Conservation (phyloP, 2,888 invertebrate species). For the Caenorhabditis sinica region DNA sequence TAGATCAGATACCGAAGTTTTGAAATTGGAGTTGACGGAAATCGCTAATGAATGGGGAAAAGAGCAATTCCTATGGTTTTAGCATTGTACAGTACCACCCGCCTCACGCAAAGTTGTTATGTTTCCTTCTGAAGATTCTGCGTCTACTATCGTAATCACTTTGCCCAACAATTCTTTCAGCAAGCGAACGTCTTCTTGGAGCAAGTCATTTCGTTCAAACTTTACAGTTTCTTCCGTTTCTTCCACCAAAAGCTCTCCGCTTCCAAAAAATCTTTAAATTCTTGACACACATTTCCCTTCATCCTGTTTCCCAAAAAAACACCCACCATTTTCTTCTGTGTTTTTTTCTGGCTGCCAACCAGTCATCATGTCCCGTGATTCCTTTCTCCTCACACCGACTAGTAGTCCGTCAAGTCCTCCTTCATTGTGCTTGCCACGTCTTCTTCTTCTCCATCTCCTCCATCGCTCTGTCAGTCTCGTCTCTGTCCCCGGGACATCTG, state of each 20-base stretch:
- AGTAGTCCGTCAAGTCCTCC: slow-evolving; percentile 50
- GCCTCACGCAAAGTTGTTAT: too few relatives aligned
- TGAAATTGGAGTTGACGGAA: neutral
- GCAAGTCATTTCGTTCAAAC: neutral
- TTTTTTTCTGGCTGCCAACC: slow-evolving; percentile 29
- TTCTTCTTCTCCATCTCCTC: neutral
- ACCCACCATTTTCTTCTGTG: slow-evolving; percentile 14
- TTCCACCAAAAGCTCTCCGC: neutral
- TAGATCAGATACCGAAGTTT: neutral
- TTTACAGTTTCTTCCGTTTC: neutral
- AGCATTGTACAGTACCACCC: too few relatives aligned
- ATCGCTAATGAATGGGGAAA: neutral
- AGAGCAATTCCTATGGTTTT: too few relatives aligned
- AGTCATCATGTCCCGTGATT: slow-evolving; percentile 36
- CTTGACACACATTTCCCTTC: slow-evolving; percentile 7
- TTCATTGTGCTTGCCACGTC: slow-evolving; percentile 32
- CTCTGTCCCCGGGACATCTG: slow-evolving; percentile 44
- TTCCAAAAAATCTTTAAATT: slow-evolving; percentile 1
- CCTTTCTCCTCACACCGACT: slow-evolving; percentile 25
- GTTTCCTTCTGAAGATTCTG: too few relatives aligned
- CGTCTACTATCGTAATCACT: neutral
- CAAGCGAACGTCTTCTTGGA: neutral
- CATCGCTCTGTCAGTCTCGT: slow-evolving; percentile 46
- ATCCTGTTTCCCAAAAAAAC: slow-evolving; percentile 11
- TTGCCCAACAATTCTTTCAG: neutral